A percentile compares a stretch with the other conserved stretches of the same genome.
These are phyloP conservation scores for Pagetopsis macropterus DNA, from an alignment of 2,797 vertebrate species.

Conservation along the genomic window DNA sequence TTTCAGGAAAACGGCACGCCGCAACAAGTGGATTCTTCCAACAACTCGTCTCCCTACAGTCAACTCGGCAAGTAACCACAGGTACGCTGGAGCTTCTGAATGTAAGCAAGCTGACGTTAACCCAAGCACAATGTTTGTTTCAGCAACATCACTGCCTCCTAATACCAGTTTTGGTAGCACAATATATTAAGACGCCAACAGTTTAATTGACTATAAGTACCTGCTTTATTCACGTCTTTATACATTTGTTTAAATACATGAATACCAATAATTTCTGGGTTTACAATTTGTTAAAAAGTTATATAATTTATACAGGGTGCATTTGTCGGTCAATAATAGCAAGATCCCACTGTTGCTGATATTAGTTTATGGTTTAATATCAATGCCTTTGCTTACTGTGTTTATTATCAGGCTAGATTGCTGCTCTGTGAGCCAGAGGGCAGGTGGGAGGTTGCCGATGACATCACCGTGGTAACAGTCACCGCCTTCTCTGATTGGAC, in stretches of 20 bases:
- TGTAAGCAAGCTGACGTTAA: not conserved
- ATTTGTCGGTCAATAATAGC: not conserved
- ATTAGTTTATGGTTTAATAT: not conserved
- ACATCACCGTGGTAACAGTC: constrained; percentile 85
- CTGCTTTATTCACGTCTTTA: not conserved
- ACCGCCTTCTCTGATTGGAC: constrained; percentile 94
- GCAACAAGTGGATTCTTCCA: constrained; percentile 95
- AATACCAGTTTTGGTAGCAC: not conserved
- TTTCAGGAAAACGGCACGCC: constrained; percentile 92
- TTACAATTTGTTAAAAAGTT: not conserved
- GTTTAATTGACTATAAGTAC: not conserved
- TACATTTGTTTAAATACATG: too few species aligned
- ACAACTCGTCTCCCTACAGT: constrained; percentile 96
- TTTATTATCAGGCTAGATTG: constrained; percentile 39
- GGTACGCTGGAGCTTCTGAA: constrained; percentile 77
- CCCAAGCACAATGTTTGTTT: not conserved
- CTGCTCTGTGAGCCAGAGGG: constrained; percentile 66
- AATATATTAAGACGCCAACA: not conserved
- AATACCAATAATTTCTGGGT: not conserved
- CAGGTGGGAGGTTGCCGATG: constrained; percentile 64
- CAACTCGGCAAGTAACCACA: constrained; percentile 98
- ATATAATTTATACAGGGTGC: not conserved
- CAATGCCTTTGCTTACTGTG: constrained; percentile 13
- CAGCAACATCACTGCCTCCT: not conserved
- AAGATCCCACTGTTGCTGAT: not conserved